Conservation (phyloP, 2,113 vertebrate genomes). For the Pleuronectes platessa region DNA sequence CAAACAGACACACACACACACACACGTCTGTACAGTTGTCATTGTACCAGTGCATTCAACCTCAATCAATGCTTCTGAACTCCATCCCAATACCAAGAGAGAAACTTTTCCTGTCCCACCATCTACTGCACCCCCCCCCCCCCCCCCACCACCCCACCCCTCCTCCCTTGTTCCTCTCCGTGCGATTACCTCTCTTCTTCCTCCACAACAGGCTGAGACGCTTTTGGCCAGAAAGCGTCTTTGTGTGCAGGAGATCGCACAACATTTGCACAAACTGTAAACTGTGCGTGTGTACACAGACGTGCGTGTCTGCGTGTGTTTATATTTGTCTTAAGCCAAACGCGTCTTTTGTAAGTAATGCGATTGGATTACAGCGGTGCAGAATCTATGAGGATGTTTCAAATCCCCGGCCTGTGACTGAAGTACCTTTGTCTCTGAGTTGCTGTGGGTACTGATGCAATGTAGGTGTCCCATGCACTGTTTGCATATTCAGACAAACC, state of each 20-base stretch:
- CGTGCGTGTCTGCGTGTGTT: conserved; percentile 7
- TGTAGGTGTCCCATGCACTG: conserved; percentile 5
- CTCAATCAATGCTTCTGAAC: not conserved
- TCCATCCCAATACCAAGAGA: not conserved
- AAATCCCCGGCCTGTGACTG: conserved; percentile 48
- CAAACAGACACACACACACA: too few species aligned
- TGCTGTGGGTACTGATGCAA: conserved; percentile 13
- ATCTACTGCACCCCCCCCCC: conserved; percentile 24
- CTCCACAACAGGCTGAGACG: conserved; percentile 37
- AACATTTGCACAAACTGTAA: conserved; percentile 27
- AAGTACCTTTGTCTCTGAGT: conserved; percentile 60
- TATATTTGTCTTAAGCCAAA: conserved; percentile 20
- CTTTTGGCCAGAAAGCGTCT: conserved; percentile 32
- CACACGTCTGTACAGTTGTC: too few species aligned
- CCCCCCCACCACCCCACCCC: conserved; percentile 18
- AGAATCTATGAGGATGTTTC: conserved; percentile 39
- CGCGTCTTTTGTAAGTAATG: conserved; percentile 47
- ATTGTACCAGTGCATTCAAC: not conserved
- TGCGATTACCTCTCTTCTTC: conserved; percentile 44
- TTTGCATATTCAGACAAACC: conserved; percentile 42
- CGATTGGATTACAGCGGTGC: conserved; percentile 61
- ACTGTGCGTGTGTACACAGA: conserved; percentile 6
- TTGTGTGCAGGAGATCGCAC: conserved; percentile 34
- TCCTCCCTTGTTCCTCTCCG: conserved; percentile 16
- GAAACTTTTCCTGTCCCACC: not conserved